Conservation (phyloP, 1,140 invertebrate species). For the Magallana angulata region DNA sequence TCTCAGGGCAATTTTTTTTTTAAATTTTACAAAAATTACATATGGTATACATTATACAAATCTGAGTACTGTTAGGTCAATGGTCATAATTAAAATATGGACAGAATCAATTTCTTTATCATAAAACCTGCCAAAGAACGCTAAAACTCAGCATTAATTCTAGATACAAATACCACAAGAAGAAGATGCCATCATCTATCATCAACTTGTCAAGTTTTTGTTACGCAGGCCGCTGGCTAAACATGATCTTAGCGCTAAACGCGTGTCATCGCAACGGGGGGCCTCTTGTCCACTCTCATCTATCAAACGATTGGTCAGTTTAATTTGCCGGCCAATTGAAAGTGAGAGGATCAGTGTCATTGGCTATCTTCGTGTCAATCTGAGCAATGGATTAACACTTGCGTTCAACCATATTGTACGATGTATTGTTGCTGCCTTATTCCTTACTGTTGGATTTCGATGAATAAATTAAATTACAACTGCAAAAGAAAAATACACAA, state of each 20-base stretch:
- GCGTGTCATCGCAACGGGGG: slow-evolving; percentile 19
- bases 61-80: neutral
- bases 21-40: neutral
- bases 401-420: slow-evolving; percentile 1
- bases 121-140: slow-evolving; percentile 16
- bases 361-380: slow-evolving; percentile 18
- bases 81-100: neutral
- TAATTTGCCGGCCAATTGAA: slow-evolving; percentile 27
- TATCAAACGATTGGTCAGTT: slow-evolving; percentile 24
- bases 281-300: neutral
- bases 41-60: neutral
- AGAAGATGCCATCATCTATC: neutral
- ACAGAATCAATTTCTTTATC: slow-evolving; percentile 26
- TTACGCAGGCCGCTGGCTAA: slow-evolving; percentile 27
- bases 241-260: slow-evolving; percentile 33
- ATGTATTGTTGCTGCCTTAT: neutral
- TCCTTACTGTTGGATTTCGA: neutral
- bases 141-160: slow-evolving; percentile 16
- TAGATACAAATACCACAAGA: neutral
- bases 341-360: slow-evolving; percentile 26
- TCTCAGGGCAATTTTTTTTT: neutral
- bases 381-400: neutral
- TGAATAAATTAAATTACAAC: too few species aligned
- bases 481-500: too few species aligned
- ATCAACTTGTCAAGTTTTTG: slow-evolving; percentile 19